Evolutionary conservation across 2,888 invertebrate species (phyloP).

Genomic region (Helicoverpa assulta): DNA sequence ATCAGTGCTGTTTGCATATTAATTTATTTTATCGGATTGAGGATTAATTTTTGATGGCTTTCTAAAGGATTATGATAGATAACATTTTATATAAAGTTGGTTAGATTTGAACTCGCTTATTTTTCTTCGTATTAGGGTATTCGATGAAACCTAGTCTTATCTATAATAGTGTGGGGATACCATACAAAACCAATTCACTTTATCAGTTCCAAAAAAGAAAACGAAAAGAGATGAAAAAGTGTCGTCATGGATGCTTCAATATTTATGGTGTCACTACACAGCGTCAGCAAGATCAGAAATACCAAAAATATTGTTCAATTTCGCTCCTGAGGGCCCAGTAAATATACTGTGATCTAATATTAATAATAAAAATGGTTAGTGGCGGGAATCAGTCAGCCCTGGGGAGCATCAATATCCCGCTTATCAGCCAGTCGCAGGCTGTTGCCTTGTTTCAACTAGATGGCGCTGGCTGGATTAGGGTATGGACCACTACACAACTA

Average conservation of each 20-base stretch:
- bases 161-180: background rate
- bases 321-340: conserved; percentile 54
- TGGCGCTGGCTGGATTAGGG: conserved; percentile 39
- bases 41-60: background rate
- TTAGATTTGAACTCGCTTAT: too few relatives aligned
- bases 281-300: conserved; percentile 39
- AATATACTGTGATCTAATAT: conserved; percentile 62
- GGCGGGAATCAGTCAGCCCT: conserved; percentile 70
- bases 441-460: conserved; percentile 45
- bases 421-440: conserved; percentile 67
- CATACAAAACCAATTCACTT: background rate
- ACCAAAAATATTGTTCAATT: conserved; percentile 60
- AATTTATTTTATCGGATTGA: background rate
- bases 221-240: conserved; percentile 40
- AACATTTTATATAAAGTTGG: background rate
- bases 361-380: conserved; percentile 70
- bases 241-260: conserved; percentile 26
- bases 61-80: background rate
- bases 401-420: conserved; percentile 72
- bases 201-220: conserved; percentile 24
- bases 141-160: background rate
- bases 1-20: background rate
- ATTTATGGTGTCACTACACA: conserved; percentile 41
- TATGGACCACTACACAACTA: background rate
- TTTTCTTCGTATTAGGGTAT: background rate